A percentile compares a stretch with the other conserved stretches of the same genome.
phyloP scores from a whole-genome alignment of 1,140 invertebrate species.

The Aphaenogaster floridana region DNA sequence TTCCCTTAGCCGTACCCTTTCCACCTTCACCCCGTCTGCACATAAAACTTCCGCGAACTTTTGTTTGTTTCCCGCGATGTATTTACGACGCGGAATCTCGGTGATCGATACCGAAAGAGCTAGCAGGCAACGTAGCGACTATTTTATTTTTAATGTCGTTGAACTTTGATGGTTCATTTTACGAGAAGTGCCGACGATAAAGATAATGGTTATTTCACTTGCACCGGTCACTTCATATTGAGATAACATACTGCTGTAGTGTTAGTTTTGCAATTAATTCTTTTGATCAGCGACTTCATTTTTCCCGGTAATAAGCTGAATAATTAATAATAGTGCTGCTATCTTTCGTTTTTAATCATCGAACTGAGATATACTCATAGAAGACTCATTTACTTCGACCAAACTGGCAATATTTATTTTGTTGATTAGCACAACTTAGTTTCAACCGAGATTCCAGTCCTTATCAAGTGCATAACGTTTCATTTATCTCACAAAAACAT shows the following conservation, averaged over 20 bases:
- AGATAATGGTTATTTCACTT: slow-evolving; percentile 34
- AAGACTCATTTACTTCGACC: too few relatives aligned
- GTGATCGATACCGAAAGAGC: slow-evolving; percentile 54
- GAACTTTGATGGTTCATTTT: slow-evolving; percentile 47
- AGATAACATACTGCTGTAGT: not conserved
- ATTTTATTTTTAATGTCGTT: slow-evolving; percentile 57
- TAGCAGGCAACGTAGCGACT: slow-evolving; percentile 32
- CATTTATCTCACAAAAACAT: too few relatives aligned
- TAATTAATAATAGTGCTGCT: not conserved
- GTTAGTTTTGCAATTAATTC: not conserved
- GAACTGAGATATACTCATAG: not conserved
- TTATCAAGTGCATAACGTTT: too few relatives aligned
- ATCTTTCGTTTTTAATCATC: not conserved
- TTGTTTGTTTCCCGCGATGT: slow-evolving; percentile 66
- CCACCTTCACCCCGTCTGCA: slow-evolving; percentile 44
- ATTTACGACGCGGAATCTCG: slow-evolving; percentile 59
- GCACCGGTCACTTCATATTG: not conserved
- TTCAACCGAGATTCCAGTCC: too few relatives aligned
- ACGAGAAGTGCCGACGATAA: slow-evolving; percentile 30
- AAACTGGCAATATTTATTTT: too few relatives aligned
- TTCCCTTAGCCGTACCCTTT: slow-evolving; percentile 19
- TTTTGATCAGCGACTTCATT: not conserved
- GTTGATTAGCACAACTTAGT: too few relatives aligned
- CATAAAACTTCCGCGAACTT: slow-evolving; percentile 60
- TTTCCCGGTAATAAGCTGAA: not conserved